These are phyloP conservation scores for Slavum lentiscoides DNA, from an alignment of 2,888 invertebrate genomes.

Conservation along the genomic window DNA sequence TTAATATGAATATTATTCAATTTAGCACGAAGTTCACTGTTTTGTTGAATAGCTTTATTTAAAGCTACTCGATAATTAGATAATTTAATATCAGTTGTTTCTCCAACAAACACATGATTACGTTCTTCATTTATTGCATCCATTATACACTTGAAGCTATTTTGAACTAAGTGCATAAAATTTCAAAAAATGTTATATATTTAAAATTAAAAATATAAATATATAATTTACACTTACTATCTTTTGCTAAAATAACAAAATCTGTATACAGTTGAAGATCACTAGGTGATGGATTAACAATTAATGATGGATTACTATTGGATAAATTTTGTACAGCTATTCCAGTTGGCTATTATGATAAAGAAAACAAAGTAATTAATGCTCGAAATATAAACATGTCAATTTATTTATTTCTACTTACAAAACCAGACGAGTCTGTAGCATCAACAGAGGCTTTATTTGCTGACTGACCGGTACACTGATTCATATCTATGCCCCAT, in stretches of 20 bases:
- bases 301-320: conserved; percentile 58
- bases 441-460: conserved; percentile 31
- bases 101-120: conserved; percentile 36
- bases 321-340: conserved; percentile 50
- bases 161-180: conserved; percentile 32
- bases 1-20: conserved; percentile 69
- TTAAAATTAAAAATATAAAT: not conserved
- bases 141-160: conserved; percentile 50
- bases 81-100: conserved; percentile 30
- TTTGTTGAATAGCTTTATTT: conserved; percentile 69
- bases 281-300: conserved; percentile 58
- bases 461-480: conserved; percentile 28
- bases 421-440: conserved; percentile 37
- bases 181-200: not conserved
- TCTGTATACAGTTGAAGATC: conserved; percentile 65
- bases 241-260: conserved; percentile 71
- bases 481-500: conserved; percentile 55
- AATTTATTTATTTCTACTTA: conserved; percentile 15
- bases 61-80: conserved; percentile 47
- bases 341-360: conserved; percentile 30
- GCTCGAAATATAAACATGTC: not conserved
- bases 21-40: conserved; percentile 70
- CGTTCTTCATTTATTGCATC: conserved; percentile 43
- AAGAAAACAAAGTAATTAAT: not conserved
- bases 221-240: conserved; percentile 62